phyloP scores from a whole-genome alignment of 2,888 invertebrate species.

The Caenorhabditis afra region DNA sequence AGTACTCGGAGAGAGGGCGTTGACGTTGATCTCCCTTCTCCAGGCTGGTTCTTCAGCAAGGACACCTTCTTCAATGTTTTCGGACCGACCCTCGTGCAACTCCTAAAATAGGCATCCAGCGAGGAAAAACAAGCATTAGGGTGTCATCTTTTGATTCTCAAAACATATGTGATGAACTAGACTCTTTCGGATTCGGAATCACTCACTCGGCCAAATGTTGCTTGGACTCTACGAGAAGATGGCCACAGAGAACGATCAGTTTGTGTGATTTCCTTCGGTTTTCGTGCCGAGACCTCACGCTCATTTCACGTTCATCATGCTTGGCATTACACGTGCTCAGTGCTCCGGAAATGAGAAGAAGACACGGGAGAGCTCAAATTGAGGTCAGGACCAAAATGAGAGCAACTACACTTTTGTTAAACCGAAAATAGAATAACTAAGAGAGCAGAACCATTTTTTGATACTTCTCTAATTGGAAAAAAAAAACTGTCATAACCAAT shows the following conservation, averaged over 20 bases:
- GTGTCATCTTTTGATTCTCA: too few species aligned
- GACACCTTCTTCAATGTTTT: too few species aligned
- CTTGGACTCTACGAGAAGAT: neutral
- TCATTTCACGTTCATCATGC: neutral
- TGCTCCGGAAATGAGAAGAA: conserved; percentile 11
- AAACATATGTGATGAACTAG: too few species aligned
- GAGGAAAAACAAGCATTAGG: too few species aligned
- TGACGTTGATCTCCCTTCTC: conserved; percentile 2
- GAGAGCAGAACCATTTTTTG: too few species aligned
- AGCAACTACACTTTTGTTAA: too few species aligned
- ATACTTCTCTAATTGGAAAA: too few species aligned
- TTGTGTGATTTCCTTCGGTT: neutral
- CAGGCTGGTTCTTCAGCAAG: neutral
- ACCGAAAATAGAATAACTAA: too few species aligned
- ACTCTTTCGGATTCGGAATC: too few species aligned
- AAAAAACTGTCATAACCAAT: too few species aligned
- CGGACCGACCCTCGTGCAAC: too few species aligned
- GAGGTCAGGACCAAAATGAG: neutral
- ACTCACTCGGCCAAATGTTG: neutral
- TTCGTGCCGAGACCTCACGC: neutral
- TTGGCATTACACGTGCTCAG: neutral
- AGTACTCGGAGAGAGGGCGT: neutral
- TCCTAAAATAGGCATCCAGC: too few species aligned
- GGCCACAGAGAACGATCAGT: conserved; percentile 4
- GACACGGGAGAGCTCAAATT: neutral